Percentiles rank a stretch among this genome's conserved stretches.
These are phyloP conservation scores for Pseudoips prasinana DNA, from an alignment of 2,888 invertebrate species.

Conservation along the genomic window DNA sequence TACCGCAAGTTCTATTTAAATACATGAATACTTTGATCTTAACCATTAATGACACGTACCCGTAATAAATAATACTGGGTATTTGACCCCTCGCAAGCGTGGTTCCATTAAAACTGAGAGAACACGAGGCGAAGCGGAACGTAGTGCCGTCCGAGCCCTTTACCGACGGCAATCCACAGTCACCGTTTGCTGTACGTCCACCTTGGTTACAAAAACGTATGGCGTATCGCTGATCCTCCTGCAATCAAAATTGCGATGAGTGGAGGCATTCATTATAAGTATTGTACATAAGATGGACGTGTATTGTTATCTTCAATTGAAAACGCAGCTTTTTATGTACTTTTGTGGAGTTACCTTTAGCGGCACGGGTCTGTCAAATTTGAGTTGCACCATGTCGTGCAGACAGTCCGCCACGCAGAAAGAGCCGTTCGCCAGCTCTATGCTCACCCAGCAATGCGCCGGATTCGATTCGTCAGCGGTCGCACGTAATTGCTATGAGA, in stretches of 20 bases:
- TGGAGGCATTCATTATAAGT: no score
- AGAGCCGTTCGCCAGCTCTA: constrained; percentile 91
- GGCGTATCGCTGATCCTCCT: constrained; percentile 95
- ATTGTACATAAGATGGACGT: no score
- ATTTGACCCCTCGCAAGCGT: constrained; percentile 97
- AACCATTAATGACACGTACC: no score
- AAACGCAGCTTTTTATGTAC: no score
- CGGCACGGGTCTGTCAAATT: constrained; percentile 93
- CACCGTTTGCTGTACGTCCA: constrained; percentile 96
- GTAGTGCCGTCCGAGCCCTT: constrained; percentile 96
- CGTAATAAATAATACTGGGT: constrained; percentile 95
- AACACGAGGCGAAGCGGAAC: constrained; percentile 95
- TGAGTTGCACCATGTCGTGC: constrained; percentile 94
- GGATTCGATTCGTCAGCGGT: constrained; percentile 69
- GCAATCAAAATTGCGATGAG: no score
- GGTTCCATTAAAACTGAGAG: constrained; percentile 97
- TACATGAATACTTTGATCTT: no score
- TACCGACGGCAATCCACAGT: constrained; percentile 93
- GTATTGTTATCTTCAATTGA: no score
- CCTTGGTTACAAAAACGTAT: constrained; percentile 94
- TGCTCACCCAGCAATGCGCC: constrained; percentile 92
- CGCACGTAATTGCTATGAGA: constrained; percentile 60
- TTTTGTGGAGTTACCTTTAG: no score
- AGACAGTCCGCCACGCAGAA: constrained; percentile 93
- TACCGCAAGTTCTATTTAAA: no score